Percentiles rank a stretch among this genome's conserved stretches.
Evolutionary conservation across 2,888 invertebrate genomes (phyloP).

Genomic region (Lasioglossum malachurum): DNA sequence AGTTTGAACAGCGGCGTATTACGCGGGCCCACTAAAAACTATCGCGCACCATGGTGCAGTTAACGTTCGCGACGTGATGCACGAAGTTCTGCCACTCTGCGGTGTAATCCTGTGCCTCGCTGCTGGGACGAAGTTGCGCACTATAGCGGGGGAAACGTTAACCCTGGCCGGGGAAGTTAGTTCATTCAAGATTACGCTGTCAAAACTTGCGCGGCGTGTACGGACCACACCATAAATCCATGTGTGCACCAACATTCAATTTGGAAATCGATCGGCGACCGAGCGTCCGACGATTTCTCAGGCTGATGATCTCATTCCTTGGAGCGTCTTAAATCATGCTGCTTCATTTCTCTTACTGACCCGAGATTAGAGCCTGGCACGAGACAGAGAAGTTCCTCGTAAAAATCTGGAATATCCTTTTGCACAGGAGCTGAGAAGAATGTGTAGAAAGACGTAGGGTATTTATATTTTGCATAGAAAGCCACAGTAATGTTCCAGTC

Average conservation of each 20-base stretch:
- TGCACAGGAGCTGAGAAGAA: not conserved
- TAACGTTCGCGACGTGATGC: not conserved
- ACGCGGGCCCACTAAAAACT: not conserved
- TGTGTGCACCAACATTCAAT: slow-evolving; percentile 9
- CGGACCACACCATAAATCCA: slow-evolving; percentile 13
- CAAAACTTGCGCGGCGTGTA: slow-evolving; percentile 30
- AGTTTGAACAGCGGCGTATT: not conserved
- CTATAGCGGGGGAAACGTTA: slow-evolving; percentile 23
- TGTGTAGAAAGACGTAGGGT: not conserved
- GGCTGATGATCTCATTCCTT: not conserved
- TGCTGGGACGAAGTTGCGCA: slow-evolving; percentile 16
- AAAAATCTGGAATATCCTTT: not conserved
- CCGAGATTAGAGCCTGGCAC: not conserved
- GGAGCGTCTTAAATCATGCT: not conserved
- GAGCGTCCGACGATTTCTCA: not conserved
- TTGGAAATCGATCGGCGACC: not conserved
- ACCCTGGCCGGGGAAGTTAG: slow-evolving; percentile 29
- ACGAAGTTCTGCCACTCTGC: slow-evolving; percentile 23
- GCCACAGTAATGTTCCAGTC: not conserved
- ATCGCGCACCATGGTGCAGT: not conserved
- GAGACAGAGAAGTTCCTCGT: not conserved
- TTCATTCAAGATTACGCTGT: slow-evolving; percentile 50
- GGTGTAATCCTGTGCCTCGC: slow-evolving; percentile 21
- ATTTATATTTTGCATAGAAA: too few species aligned
- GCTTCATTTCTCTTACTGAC: not conserved